Base-by-base conservation (phyloP, 1,140 invertebrate genomes). In the Panulirus ornatus region DNA sequence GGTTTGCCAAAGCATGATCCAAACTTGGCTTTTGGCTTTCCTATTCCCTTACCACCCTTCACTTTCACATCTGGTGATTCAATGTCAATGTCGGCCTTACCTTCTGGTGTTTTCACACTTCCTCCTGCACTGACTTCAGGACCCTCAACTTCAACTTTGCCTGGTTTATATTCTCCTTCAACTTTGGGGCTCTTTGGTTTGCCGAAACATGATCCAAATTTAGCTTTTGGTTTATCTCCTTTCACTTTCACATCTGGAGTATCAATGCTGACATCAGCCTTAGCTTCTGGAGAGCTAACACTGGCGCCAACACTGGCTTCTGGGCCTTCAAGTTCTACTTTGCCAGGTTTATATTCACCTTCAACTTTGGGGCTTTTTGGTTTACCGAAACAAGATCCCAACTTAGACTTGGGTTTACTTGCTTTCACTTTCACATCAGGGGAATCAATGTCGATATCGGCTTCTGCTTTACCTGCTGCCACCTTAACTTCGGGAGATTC, bases 301-400 rank as follows among this genome's bases (percentile, higher is more conserved):
- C 30, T 84, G n/a, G 42, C 54, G 16, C 58, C 78, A 34, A 6
- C 82, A 44, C 82, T 70, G 6, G 36, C 66, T 63, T 79, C 76
- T 14, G 83, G 90, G 44, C 16, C 40, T 27, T 91, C 83, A 70
- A 79, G 27, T 34, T 86, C 84, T 73, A 75, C 30, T 58, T 70
- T 79, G 11, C 34, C 76, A n/a, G 78, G 58, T 70, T 71, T 79
- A 73, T 82, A 82, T 73, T 91, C 76, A 16, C 75, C 84, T 81
- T 91, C 90, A 38, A 58, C 58, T 63, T 85, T 44, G 11, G 84
- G 84, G 5, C 36, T 78, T 44, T 82, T 91, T 36, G 90, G 83
- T 63, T 91, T 91, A 54, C 90, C 90, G 34, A 91, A 91, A 58
- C 90, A 91, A 1, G 90, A 91, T 22, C 90, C 83, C 3, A 91